Base-by-base conservation (phyloP, 2,888 invertebrate genomes). In the Acronicta psi region DNA sequence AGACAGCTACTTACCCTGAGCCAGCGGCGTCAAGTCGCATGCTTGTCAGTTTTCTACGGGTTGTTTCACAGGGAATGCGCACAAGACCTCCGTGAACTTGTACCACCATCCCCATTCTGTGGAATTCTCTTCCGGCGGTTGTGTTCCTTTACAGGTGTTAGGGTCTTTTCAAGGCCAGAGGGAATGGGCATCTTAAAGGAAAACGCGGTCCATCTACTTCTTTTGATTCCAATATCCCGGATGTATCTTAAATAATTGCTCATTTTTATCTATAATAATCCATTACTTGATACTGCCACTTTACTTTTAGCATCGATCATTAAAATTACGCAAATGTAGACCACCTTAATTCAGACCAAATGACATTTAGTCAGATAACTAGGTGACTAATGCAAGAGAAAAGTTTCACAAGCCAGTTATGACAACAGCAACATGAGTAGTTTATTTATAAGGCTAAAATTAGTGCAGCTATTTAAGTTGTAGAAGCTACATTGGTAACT, bases 321-420 rank as follows among this genome's bases (percentile, higher is more conserved):
- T 25, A 7, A 14, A 25, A 42, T 42, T 42, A 18, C 23, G 42
- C 42, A 42, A 45, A 34, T n/a, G 4, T n/a, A 63, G 36, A 14
- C 5, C 23, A 14, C 4, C 14, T 34, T 14, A 38, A 51, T 37
- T 23, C 23, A 42, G 38, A 47, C 18, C 31, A 44, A 47, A 40
- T 51, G 56, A 52, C 40, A 70, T 43, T 55, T 47, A 54, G 34
- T 17, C 31, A 47, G 50, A 55, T 46, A 54, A 37, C 4, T 2
- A 13, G 45, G 37, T 46, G 20, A 69, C 8, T 55, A 63, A 42
- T 3, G 25, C 34, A 42, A 62, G 37, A 41, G 62, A 69, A 69
- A 64, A 7, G 50, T 66, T 63, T 51, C 55, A 25, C 20, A 63
- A 55, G 34, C 29, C 5, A 40, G 38, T 34, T 34, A n/a, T n/a